A percentile compares a stretch with the other conserved stretches of the same genome.
Evolutionary conservation across 2,797 vertebrate species (phyloP).

Genomic region (Perodicticus potto): DNA sequence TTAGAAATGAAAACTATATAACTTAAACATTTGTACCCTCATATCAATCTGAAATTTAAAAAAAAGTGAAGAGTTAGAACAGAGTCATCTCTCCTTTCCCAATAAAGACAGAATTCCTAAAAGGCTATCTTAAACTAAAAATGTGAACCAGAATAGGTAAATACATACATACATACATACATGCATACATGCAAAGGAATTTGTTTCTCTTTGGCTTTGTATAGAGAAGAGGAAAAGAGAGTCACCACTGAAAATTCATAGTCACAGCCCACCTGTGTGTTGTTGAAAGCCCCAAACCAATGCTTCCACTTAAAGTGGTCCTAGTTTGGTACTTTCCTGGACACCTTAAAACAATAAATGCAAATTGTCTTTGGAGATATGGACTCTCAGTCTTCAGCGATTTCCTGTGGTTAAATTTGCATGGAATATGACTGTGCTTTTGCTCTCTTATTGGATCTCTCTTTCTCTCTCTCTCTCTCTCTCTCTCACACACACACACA

Average conservation of each 20-base stretch:
- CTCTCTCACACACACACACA: not conserved
- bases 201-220: not conserved
- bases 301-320: not conserved
- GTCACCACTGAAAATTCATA: not conserved
- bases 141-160: not conserved
- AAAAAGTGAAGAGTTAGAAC: not conserved
- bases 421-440: not conserved
- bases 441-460: not conserved
- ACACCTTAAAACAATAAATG: not conserved
- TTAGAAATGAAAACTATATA: no score
- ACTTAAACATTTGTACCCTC: no score
- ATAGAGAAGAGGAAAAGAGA: not conserved
- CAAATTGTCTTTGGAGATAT: not conserved
- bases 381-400: not conserved
- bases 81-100: fast-evolving
- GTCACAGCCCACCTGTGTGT: not conserved
- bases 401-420: not conserved
- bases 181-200: not conserved
- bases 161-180: not conserved
- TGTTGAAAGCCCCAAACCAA: not conserved
- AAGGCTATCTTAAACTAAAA: not conserved
- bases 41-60: no score
- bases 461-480: not conserved
- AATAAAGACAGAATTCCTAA: not conserved
- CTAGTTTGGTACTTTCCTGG: not conserved